phyloP scores from a whole-genome alignment of 1,140 invertebrate species.

The Pristionchus pacificus region DNA sequence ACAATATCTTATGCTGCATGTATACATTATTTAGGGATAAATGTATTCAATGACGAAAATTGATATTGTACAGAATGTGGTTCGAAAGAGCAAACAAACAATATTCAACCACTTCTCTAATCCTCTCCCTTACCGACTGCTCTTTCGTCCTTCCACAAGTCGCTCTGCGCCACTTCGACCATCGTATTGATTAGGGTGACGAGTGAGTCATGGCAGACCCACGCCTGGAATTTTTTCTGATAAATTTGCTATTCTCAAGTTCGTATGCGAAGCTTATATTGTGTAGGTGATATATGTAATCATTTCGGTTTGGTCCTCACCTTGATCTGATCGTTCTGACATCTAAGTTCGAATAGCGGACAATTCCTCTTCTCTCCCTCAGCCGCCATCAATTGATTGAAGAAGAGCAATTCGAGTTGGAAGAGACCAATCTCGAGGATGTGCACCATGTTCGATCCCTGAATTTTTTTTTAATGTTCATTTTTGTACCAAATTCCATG shows the following conservation, averaged over 20 bases:
- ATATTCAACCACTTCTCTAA: neutral
- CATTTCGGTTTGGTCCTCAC: neutral
- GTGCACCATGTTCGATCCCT: constrained; percentile 18
- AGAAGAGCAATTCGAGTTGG: neutral
- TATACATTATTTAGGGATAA: too few relatives aligned
- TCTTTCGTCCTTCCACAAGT: neutral
- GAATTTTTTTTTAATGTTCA: neutral
- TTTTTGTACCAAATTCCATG: too few relatives aligned
- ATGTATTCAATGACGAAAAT: too few relatives aligned
- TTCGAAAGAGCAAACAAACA: too few relatives aligned
- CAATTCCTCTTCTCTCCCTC: constrained; percentile 1
- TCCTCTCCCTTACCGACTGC: neutral
- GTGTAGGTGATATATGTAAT: neutral
- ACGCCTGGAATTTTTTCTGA: constrained; percentile 11
- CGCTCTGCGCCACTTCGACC: constrained; percentile 17
- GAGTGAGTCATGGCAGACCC: constrained; percentile 33
- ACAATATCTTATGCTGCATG: too few relatives aligned
- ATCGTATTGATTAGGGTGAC: constrained; percentile 27
- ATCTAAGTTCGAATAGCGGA: constrained; percentile 26
- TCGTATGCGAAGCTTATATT: too few relatives aligned
- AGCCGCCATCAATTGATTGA: neutral
- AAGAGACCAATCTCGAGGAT: constrained; percentile 21
- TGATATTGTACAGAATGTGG: too few relatives aligned
- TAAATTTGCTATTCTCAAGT: constrained; percentile 4
- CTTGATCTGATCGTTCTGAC: constrained; percentile 31